Evolutionary conservation across 2,113 vertebrate species (phyloP).

Genomic region (Sturnus vulgaris): DNA sequence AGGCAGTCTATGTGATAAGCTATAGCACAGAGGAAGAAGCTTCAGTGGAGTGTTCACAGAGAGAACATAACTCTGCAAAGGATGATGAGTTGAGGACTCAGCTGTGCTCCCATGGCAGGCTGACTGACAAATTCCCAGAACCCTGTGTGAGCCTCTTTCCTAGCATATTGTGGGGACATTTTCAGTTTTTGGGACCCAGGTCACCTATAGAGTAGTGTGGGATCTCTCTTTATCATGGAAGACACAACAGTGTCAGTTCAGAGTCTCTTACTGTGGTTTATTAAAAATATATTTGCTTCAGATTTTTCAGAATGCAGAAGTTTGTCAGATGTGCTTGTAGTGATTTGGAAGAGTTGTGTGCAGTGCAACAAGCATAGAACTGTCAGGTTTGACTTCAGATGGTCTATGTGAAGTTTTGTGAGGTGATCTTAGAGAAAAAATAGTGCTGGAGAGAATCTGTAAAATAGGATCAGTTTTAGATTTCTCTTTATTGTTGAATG

Average conservation of each 20-base stretch:
- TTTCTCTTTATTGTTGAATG: not conserved
- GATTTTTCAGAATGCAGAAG: not conserved
- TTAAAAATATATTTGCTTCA: not conserved
- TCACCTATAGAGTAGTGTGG: rapidly evolving
- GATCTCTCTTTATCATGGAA: not conserved
- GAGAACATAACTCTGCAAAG: not conserved
- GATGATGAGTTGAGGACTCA: not conserved
- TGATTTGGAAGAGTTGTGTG: rapidly evolving
- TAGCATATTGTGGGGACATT: not conserved
- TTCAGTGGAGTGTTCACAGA: not conserved
- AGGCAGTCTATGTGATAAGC: not conserved
- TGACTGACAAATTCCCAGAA: not conserved
- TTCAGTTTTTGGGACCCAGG: not conserved
- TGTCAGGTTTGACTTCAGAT: not conserved
- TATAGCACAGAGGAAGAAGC: not conserved
- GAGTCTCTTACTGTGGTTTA: not conserved
- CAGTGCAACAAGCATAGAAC: not conserved
- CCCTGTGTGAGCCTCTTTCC: not conserved
- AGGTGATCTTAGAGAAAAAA: not conserved
- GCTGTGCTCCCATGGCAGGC: not conserved
- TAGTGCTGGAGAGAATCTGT: not conserved
- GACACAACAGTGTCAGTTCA: not conserved
- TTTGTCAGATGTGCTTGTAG: not conserved
- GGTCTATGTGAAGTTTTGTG: not conserved
- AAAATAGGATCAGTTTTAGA: not conserved